These are phyloP conservation scores for Drosophila seguyi DNA, from an alignment of 1,140 invertebrate genomes.

Conservation along the genomic window DNA sequence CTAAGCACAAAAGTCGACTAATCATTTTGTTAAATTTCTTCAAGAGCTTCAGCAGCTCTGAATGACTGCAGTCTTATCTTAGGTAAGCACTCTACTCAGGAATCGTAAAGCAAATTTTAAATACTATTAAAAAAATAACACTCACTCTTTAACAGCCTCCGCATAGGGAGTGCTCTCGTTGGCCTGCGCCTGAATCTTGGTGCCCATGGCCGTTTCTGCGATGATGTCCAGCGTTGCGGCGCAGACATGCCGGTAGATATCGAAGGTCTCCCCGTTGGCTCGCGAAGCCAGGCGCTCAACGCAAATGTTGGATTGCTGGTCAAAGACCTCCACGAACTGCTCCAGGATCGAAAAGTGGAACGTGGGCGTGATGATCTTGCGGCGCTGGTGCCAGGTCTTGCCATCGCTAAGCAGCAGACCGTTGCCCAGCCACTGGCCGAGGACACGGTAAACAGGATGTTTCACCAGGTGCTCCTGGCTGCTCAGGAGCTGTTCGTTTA, in stretches of 20 bases:
- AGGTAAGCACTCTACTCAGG: not conserved
- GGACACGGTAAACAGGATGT: constrained; percentile 77
- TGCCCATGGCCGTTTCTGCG: constrained; percentile 94
- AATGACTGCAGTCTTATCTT: not conserved
- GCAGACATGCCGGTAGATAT: constrained; percentile 62
- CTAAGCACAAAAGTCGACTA: constrained; percentile 4
- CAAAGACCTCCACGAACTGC: constrained; percentile 91
- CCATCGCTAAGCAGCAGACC: constrained; percentile 88
- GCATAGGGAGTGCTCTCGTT: constrained; percentile 90
- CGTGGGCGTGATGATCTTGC: constrained; percentile 89
- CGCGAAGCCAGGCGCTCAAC: constrained; percentile 87
- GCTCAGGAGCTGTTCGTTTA: constrained; percentile 64
- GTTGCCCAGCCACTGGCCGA: constrained; percentile 88
- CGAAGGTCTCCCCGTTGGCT: constrained; percentile 85
- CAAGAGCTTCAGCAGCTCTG: not conserved
- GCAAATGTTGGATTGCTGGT: constrained; percentile 90
- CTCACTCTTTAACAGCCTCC: constrained; percentile 87
- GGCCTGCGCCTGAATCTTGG: constrained; percentile 90
- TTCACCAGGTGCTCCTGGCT: constrained; percentile 73
- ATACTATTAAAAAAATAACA: not conserved
- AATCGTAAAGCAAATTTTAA: not conserved
- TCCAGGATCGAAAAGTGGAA: constrained; percentile 93
- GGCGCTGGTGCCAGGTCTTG: constrained; percentile 62
- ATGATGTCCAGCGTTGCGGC: constrained; percentile 83
- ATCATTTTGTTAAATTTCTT: not conserved